These are phyloP conservation scores for Synergus gifuensis DNA, from an alignment of 2,888 invertebrate species.

Conservation along the genomic window DNA sequence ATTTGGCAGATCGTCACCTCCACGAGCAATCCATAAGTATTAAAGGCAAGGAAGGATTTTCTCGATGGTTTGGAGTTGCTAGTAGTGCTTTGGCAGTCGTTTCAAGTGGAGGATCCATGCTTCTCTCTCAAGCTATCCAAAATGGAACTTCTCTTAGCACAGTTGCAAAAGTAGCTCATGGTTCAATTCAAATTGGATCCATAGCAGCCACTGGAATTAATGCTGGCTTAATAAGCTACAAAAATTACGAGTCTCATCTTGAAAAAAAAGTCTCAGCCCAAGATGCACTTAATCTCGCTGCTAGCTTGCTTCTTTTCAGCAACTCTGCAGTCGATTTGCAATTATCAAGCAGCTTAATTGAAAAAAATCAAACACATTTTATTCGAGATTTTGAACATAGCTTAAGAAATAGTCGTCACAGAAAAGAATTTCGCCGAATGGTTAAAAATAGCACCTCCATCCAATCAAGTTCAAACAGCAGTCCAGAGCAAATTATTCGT, in stretches of 20 bases:
- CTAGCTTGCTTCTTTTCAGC: conserved; percentile 65
- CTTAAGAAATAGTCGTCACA: conserved; percentile 61
- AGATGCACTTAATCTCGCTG: conserved; percentile 51
- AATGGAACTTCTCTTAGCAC: conserved; percentile 57
- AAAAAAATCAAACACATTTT: conserved; percentile 60
- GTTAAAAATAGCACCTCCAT: conserved; percentile 37
- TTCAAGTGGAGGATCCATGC: conserved; percentile 55
- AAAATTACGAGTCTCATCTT: conserved; percentile 42
- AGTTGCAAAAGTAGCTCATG: conserved; percentile 54
- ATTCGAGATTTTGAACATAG: conserved; percentile 63
- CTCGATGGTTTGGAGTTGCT: conserved; percentile 63
- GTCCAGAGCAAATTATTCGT: conserved; percentile 61
- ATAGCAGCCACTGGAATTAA: conserved; percentile 51
- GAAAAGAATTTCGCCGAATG: conserved; percentile 55
- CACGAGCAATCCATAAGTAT: conserved; percentile 63
- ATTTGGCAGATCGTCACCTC: conserved; percentile 60
- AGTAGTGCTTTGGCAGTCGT: conserved; percentile 60
- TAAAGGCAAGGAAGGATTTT: conserved; percentile 55
- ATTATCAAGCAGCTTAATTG: conserved; percentile 61
- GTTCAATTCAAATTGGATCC: conserved; percentile 45
- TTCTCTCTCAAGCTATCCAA: conserved; percentile 57
- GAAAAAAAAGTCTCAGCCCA: conserved; percentile 43
- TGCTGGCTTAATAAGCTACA: conserved; percentile 56
- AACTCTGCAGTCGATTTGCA: conserved; percentile 61
- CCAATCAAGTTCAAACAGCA: conserved; percentile 44